Conservation (phyloP, 1,140 invertebrate species). For the Episyrphus balteatus region DNA sequence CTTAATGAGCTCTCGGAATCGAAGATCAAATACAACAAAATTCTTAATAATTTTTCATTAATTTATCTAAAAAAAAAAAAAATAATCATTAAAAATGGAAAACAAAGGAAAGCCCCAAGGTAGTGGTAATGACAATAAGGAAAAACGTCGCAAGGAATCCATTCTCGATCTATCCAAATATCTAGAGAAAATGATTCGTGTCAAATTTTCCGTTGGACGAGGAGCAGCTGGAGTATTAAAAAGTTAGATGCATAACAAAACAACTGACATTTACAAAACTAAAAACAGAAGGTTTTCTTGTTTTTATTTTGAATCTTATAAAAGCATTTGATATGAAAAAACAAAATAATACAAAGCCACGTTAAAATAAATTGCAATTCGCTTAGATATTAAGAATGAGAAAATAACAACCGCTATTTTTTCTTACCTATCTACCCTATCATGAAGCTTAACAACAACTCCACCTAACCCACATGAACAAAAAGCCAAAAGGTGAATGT, state of each 20-base stretch:
- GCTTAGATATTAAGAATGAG: too few relatives aligned
- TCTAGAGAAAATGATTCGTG: slow-evolving; percentile 91
- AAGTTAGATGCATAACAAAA: slow-evolving; percentile 56
- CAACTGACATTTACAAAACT: background rate
- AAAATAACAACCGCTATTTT: too few relatives aligned
- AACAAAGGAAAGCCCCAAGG: slow-evolving; percentile 8
- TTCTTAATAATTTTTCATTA: too few relatives aligned
- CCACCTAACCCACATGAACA: too few relatives aligned
- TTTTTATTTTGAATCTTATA: background rate
- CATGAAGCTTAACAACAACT: too few relatives aligned
- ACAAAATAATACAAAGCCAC: background rate
- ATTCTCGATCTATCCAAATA: slow-evolving; percentile 96
- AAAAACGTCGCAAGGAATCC: slow-evolving; percentile 95
- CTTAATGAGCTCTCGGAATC: too few relatives aligned
- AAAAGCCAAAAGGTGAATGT: too few relatives aligned
- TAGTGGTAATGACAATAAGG: slow-evolving; percentile 60
- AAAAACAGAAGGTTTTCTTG: background rate
- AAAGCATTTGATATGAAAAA: too few relatives aligned
- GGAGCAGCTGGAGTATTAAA: slow-evolving; percentile 94
- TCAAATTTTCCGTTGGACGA: slow-evolving; percentile 96
- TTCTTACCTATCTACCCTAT: too few relatives aligned
- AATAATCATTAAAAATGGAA: too few relatives aligned
- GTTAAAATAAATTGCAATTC: background rate
- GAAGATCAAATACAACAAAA: too few relatives aligned
- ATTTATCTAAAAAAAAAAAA: too few relatives aligned